Conservation (phyloP, 2,113 vertebrate genomes). For the Girardinichthys multiradiatus region DNA sequence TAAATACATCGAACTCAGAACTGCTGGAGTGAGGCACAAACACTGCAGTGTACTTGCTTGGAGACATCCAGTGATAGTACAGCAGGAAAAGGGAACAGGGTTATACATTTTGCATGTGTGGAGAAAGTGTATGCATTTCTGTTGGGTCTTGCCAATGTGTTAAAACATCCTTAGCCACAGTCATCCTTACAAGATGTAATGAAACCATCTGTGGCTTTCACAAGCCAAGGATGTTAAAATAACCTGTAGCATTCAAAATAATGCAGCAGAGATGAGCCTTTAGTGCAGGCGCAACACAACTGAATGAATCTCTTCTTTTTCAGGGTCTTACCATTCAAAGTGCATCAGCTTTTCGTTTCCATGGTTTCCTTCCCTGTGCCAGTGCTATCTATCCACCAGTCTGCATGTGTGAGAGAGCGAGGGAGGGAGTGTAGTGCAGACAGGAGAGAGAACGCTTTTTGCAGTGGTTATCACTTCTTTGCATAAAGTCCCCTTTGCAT, state of each 20-base stretch:
- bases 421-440: slow-evolving; percentile 15
- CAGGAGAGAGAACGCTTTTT: slow-evolving; percentile 51
- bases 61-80: neutral
- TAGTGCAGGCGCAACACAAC: slow-evolving; percentile 49
- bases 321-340: slow-evolving; percentile 77
- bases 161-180: slow-evolving; percentile 32
- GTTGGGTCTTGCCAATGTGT: slow-evolving; percentile 27
- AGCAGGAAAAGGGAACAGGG: neutral
- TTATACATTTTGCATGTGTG: slow-evolving; percentile 9
- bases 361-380: slow-evolving; percentile 74
- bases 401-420: slow-evolving; percentile 39
- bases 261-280: slow-evolving; percentile 57
- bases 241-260: slow-evolving; percentile 59
- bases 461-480: slow-evolving; percentile 74
- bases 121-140: slow-evolving; percentile 14
- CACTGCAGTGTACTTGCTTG: slow-evolving; percentile 1
- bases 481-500: slow-evolving; percentile 75
- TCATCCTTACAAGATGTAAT: slow-evolving; percentile 53
- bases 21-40: neutral
- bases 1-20: slow-evolving; percentile 28
- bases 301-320: slow-evolving; percentile 77
- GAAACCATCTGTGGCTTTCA: slow-evolving; percentile 43
- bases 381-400: slow-evolving; percentile 69
- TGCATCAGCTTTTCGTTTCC: slow-evolving; percentile 78
- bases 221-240: slow-evolving; percentile 51